phyloP scores from a whole-genome alignment of 2,888 invertebrate genomes.

The Steinernema scapterisci region DNA sequence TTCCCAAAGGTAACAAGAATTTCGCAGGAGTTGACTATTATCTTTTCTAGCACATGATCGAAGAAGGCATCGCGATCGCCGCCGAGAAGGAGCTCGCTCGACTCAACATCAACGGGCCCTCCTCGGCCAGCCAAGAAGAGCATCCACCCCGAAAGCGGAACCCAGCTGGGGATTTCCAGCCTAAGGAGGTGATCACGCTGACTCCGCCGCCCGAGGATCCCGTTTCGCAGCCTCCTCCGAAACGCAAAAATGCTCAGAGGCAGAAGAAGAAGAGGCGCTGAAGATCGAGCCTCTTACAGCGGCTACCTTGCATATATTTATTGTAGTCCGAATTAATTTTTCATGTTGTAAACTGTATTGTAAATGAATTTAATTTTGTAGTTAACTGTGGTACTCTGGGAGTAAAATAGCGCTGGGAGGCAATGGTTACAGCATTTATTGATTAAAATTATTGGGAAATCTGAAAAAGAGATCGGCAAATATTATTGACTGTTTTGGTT shows the following conservation, averaged over 20 bases:
- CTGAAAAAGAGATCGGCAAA: conserved; percentile 12
- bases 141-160: not conserved
- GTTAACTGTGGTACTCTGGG: no score
- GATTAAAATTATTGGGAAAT: not conserved
- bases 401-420: no score
- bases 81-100: not conserved
- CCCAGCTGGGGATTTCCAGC: not conserved
- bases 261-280: conserved; percentile 2
- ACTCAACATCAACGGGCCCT: not conserved
- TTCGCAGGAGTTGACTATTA: not conserved
- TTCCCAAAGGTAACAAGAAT: not conserved
- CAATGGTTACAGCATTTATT: no score
- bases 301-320: conserved; percentile 2
- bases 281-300: not conserved
- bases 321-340: not conserved
- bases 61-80: not conserved
- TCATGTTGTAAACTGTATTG: no score
- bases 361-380: no score
- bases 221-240: not conserved
- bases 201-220: conserved; percentile 18
- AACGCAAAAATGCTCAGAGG: not conserved
- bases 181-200: not conserved
- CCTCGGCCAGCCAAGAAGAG: not conserved
- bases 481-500: conserved; percentile 10
- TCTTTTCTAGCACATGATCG: not conserved